A percentile compares a stretch with the other conserved stretches of the same genome.
These are phyloP conservation scores for Andrena dorsata DNA, from an alignment of 2,888 invertebrate species.

Conservation along the genomic window DNA sequence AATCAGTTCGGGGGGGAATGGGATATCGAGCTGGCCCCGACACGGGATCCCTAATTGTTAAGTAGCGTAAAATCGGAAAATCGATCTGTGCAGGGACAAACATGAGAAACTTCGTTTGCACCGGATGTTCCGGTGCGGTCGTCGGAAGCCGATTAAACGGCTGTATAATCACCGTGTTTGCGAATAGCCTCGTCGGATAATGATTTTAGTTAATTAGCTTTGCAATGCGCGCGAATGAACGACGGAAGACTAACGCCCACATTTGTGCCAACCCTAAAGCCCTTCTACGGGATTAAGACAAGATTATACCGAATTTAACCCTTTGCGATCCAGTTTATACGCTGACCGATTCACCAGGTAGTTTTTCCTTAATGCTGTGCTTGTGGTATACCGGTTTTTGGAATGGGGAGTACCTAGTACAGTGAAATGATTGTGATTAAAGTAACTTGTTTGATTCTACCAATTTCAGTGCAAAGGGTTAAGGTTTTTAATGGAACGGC, in stretches of 20 bases:
- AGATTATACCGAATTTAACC: background rate
- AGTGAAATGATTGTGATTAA: no score
- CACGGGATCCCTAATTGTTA: background rate
- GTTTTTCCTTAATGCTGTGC: background rate
- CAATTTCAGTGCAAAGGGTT: no score
- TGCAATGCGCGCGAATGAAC: conserved; percentile 54
- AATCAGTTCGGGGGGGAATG: background rate
- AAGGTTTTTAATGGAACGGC: no score
- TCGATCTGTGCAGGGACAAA: background rate
- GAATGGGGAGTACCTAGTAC: no score
- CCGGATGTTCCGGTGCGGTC: conserved; percentile 11
- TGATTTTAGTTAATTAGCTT: conserved; percentile 70
- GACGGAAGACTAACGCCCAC: conserved; percentile 42
- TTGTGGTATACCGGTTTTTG: no score
- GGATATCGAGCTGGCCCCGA: background rate
- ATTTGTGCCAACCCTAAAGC: conserved; percentile 30
- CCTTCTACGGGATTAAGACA: conserved; percentile 33
- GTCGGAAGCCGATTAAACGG: conserved; percentile 57
- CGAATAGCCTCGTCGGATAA: conserved; percentile 66
- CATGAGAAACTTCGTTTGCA: conserved; percentile 34
- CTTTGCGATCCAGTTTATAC: background rate
- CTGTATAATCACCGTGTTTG: conserved; percentile 66
- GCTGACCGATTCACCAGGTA: background rate
- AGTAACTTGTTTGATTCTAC: no score
- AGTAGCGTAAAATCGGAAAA: conserved; percentile 19